Evolutionary conservation across 2,888 invertebrate genomes (phyloP), one percentile per base, ranked within the genome.

Genomic region (Conchocele bisecta): DNA sequence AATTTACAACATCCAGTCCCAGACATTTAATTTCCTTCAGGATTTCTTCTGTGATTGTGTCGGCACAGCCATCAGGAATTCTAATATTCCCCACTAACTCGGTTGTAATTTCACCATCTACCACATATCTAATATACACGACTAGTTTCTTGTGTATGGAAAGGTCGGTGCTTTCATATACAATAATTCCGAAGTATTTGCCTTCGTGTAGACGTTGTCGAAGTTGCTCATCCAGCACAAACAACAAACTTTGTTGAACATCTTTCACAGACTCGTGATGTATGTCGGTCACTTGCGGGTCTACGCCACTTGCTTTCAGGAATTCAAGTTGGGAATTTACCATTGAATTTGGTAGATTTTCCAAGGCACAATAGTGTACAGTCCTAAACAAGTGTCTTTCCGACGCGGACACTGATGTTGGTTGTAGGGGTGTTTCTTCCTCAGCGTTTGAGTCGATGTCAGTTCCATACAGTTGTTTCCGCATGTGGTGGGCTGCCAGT

Each of bases 21-120:
- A 42, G 41, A 17, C 17, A n/a, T 41, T 42, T 22, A 2, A 41
- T 9, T 17, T 57, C 17, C 15, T 57, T 57, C 17, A 17, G 3
- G 17, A 57, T 17, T 58, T 58, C 58, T 31, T 26, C 35, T 13
- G 51, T 22, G 17, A 61, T 61, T 9, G 61, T 51, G 11, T n/a
- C 28, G 22, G 61, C 61, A 31, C 46, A 46, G 15, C 58, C 33
- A 58, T 58, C 58, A 29, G 46, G n/a, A 42, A 58, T 58, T 44
- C 41, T 3, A 6, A 61, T 51, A 39, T 61, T 33, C 28, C 51
- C 41, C n/a, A 61, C 26, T 17, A 61, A 24, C 33, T 61, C n/a
- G 28, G 50, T 37, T 20, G 28, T 48, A 28, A 48, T 48, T 48
- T 48, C 48, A 24, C 48, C 48, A 26, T 13, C 7, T 29, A 48